Conservation (phyloP, 2,888 invertebrate species). For the Tineola bisselliella region DNA sequence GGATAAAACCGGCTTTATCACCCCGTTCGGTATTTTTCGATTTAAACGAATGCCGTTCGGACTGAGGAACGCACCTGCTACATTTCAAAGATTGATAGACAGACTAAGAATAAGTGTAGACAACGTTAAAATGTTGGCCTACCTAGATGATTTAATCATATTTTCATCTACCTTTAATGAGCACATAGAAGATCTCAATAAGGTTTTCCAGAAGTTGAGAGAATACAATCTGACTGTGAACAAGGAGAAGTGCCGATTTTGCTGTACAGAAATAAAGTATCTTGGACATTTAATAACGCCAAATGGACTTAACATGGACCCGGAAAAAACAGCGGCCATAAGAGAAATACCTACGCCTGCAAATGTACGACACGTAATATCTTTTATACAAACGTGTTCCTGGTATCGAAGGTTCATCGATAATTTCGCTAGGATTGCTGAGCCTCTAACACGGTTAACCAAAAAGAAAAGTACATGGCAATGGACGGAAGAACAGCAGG, state of each 20-base stretch:
- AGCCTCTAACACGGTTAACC: conserved; percentile 22
- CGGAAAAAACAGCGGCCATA: conserved; percentile 21
- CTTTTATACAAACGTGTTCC: conserved; percentile 23
- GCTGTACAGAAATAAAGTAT: conserved; percentile 19
- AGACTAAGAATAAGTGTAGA: conserved; percentile 20
- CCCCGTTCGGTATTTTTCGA: conserved; percentile 27
- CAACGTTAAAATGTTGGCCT: conserved; percentile 20
- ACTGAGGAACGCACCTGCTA: conserved; percentile 27
- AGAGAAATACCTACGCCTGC: conserved; percentile 16
- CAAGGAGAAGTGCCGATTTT: conserved; percentile 23
- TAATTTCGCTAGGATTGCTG: conserved; percentile 24
- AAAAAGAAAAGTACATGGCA: conserved; percentile 22
- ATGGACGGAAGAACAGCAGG: conserved; percentile 20
- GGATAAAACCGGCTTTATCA: conserved; percentile 28
- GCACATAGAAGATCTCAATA: conserved; percentile 23
- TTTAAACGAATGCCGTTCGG: conserved; percentile 33
- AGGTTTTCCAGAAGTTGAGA: conserved; percentile 21
- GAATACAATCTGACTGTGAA: conserved; percentile 23
- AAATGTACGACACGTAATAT: conserved; percentile 18
- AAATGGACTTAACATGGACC: conserved; percentile 19
- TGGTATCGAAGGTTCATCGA: conserved; percentile 23
- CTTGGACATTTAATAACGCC: conserved; percentile 19
- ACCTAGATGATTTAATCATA: conserved; percentile 27
- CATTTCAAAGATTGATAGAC: conserved; percentile 28
- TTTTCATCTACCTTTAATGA: conserved; percentile 20